phyloP scores from a whole-genome alignment of 30 jellyfish, hydroid and myxozoan species.

The Chrysaora quinquecirrha region DNA sequence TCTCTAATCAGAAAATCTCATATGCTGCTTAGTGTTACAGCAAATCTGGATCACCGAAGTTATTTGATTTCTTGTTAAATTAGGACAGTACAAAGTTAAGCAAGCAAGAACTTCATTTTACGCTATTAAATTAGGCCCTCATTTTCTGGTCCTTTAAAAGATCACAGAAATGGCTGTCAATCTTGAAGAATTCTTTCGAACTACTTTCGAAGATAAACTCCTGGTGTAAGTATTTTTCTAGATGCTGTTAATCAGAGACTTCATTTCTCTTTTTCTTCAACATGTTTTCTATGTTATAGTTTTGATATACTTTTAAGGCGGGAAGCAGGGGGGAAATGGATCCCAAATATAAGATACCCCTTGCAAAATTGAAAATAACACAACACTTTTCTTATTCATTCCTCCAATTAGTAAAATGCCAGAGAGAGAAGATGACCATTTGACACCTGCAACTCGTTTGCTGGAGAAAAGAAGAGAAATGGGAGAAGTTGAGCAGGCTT shows the following conservation, averaged over 20 bases:
- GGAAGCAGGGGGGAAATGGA: too few species aligned
- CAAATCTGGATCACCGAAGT: neutral
- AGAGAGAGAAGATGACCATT: conserved; percentile 95
- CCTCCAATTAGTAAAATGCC: conserved; percentile 86
- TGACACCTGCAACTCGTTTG: conserved; percentile 96
- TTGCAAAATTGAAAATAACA: too few species aligned
- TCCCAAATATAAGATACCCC: too few species aligned
- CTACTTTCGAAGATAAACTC: conserved; percentile 86
- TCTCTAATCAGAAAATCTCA: too few species aligned
- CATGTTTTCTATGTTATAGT: too few species aligned
- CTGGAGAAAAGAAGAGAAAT: conserved; percentile 96
- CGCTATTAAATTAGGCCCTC: neutral
- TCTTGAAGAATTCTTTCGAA: conserved; percentile 79
- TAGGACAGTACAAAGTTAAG: neutral
- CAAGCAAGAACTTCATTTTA: neutral
- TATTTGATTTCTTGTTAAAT: neutral
- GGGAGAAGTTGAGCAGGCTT: conserved; percentile 98
- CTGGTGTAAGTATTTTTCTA: conserved; percentile 72
- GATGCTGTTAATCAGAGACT: too few species aligned
- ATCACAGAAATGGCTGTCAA: conserved; percentile 72
- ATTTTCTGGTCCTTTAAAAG: neutral
- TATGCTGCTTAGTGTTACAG: too few species aligned
- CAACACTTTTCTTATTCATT: too few species aligned
- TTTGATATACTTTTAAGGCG: too few species aligned
- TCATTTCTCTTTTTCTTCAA: too few species aligned